Evolutionary conservation across 1,140 invertebrate genomes (phyloP).

Genomic region (Pemphigus obesinymphae): DNA sequence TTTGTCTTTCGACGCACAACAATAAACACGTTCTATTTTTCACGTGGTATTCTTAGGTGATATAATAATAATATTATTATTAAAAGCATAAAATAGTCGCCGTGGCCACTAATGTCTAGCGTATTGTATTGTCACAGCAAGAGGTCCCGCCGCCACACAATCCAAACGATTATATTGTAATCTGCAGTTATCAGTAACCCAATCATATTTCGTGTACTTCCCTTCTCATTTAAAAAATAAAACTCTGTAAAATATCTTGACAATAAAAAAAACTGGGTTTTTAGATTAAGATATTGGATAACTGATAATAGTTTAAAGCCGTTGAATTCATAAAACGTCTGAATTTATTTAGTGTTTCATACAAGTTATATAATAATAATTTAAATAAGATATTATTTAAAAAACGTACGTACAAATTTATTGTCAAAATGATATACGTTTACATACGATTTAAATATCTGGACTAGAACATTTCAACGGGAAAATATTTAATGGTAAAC

Average conservation of each 20-base stretch:
- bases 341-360: too few species aligned
- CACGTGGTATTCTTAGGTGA: conserved; percentile 7
- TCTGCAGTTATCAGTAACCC: neutral
- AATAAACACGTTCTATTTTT: conserved; percentile 4
- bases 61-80: conserved; percentile 14
- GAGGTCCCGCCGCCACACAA: neutral
- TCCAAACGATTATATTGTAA: neutral
- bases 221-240: neutral
- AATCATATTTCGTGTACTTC: neutral
- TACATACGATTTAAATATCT: too few species aligned
- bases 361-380: too few species aligned
- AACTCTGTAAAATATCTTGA: neutral
- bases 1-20: conserved; percentile 12
- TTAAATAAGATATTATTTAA: too few species aligned
- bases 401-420: too few species aligned
- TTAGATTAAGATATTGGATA: too few species aligned
- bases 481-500: too few species aligned
- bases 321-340: too few species aligned
- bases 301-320: too few species aligned
- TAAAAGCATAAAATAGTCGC: neutral
- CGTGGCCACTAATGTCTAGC: neutral
- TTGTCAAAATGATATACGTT: too few species aligned
- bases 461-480: too few species aligned
- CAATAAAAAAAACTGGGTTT: neutral
- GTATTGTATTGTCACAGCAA: conserved; percentile 19